Base-by-base conservation (phyloP, 2,888 invertebrate species). In the Lasioglossum villosulum region DNA sequence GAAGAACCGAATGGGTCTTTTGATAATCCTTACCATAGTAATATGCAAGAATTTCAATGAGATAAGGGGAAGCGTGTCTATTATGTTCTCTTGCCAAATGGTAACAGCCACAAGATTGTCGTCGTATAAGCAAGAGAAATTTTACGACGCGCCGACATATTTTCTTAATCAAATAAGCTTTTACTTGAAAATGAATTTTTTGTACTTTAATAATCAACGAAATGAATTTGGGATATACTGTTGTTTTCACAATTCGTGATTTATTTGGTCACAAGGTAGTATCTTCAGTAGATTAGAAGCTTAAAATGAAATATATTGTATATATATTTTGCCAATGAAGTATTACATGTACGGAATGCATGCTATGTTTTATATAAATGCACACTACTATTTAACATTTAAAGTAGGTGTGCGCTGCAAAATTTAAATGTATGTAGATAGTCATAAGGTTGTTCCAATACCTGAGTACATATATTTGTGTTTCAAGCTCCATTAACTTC, bases 41-140 rank as follows among this genome's bases (percentile, higher is more conserved):
- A 94, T 86, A 86, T 91, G 73, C 91, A 89, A 81, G 91, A 90
- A 76, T 95, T 94, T 91, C 95, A 95, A 95, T 95, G 95, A 95
- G 95, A 95, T 92, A 95, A 95, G 93, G 95, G 93, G 87, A 95
- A 94, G 94, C 95, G 94, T 93, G 95, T 95, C 94, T 95, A 95
- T 90, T 95, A 95, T 86, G 95, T 95, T 91, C 94, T 95, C 88
- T 92, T 95, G 92, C 95, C 95, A n/a, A 94, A 95, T 89, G 95
- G 94, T 88, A 94, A 95, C 90, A 95, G 94, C 91, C 95, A 95
- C 80, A 95, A 95, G 87, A 94, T 95, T 86, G 95, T 95, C 80
- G 94, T 95, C 89, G 94, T 94, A 80, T 95, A 91, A 91, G 89
- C 86, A 85, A 89, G 80, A 85, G 88, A 86, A 84, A 83, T 75